Conservation (phyloP, 1,140 invertebrate species). For the Melanaphis sacchari region DNA sequence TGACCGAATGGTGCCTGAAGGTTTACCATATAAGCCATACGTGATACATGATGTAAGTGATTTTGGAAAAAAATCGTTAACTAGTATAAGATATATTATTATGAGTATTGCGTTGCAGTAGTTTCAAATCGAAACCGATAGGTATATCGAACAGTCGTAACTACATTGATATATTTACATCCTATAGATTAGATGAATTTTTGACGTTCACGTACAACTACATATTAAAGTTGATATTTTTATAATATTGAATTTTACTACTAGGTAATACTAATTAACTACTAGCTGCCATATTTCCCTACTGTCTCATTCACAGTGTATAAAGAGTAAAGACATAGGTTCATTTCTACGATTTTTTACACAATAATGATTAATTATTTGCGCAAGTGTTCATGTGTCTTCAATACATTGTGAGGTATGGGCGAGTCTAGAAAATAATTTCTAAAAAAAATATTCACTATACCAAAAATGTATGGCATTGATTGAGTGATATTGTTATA, state of each 20-base stretch:
- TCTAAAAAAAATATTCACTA: conserved; percentile 43
- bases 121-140: background rate
- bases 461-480: conserved; percentile 13
- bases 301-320: conserved; percentile 21
- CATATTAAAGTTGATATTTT: background rate
- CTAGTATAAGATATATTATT: background rate
- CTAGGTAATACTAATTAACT: conserved; percentile 46
- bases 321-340: conserved; percentile 31
- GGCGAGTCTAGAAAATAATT: conserved; percentile 45
- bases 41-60: background rate
- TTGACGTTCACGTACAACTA: background rate
- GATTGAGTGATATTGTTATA: conserved; percentile 52
- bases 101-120: background rate
- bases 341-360: conserved; percentile 31
- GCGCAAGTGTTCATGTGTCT: conserved; percentile 24
- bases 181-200: background rate
- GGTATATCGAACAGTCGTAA: background rate
- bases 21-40: background rate
- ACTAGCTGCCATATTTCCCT: conserved; percentile 50
- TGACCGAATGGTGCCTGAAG: background rate
- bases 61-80: background rate
- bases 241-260: conserved; percentile 38
- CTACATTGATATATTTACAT: background rate
- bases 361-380: conserved; percentile 43
- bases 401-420: conserved; percentile 41